A percentile compares a stretch with the other conserved stretches of the same genome.
Evolutionary conservation across 2,797 vertebrate genomes (phyloP).

Genomic region (Coregonus ussuriensis): DNA sequence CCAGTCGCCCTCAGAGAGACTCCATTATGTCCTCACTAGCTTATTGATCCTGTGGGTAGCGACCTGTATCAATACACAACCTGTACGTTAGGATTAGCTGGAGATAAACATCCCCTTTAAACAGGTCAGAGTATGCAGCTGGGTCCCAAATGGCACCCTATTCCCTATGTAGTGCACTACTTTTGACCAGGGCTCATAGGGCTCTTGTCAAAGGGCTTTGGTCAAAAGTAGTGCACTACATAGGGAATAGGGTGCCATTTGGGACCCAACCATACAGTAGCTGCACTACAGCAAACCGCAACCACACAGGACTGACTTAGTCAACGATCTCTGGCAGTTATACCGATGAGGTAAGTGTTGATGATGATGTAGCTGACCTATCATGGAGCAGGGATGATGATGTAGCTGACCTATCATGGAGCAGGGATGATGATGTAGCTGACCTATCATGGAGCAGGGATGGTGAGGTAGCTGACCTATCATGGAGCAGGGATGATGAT

Average conservation of each 20-base stretch:
- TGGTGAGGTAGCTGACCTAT: too few species aligned
- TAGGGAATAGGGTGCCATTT: neutral
- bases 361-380: too few species aligned
- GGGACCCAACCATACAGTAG: neutral
- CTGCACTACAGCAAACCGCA: neutral
- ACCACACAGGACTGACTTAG: neutral
- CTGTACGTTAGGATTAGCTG: neutral
- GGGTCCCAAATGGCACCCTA: neutral
- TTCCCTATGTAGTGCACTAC: neutral
- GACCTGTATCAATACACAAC: neutral
- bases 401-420: too few species aligned
- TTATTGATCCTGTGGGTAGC: neutral
- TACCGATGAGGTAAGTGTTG: too few species aligned
- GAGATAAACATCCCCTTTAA: neutral
- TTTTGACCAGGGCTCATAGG: neutral
- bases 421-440: too few species aligned
- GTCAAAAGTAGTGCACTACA: neutral
- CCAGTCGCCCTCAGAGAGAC: neutral
- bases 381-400: too few species aligned
- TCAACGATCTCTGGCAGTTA: too few species aligned
- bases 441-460: too few species aligned
- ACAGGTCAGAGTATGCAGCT: neutral
- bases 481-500: too few species aligned
- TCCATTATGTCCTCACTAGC: neutral
- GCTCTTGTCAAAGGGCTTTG: neutral